These are phyloP conservation scores for Rhyacichthys aspro DNA, from an alignment of 2,797 vertebrate species.

Conservation along the genomic window DNA sequence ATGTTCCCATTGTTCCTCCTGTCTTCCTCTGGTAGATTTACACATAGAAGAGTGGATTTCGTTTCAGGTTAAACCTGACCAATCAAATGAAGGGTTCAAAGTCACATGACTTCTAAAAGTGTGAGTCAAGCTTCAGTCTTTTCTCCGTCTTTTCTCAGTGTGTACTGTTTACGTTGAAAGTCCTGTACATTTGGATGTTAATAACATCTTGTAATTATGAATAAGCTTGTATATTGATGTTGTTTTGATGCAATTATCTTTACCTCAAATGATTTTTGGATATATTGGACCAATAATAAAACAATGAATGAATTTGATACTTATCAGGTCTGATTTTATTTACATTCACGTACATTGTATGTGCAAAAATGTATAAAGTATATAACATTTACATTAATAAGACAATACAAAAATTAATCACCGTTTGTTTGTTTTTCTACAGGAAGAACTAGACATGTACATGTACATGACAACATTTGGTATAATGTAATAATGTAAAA, in stretches of 20 bases:
- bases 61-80: slow-evolving; percentile 8
- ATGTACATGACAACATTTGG: no score
- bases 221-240: slow-evolving; percentile 75
- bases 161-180: slow-evolving; percentile 73
- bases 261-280: slow-evolving; percentile 71
- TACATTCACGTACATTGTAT: no score
- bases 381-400: no score
- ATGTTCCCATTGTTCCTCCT: slow-evolving; percentile 10
- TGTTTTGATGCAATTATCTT: slow-evolving; percentile 79
- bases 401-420: no score
- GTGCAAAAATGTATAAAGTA: no score
- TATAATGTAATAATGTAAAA: no score
- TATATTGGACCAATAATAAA: slow-evolving; percentile 80
- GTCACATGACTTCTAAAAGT: slow-evolving; percentile 5
- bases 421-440: no score
- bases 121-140: slow-evolving; percentile 16
- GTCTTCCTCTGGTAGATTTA: slow-evolving; percentile 14
- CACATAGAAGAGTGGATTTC: slow-evolving; percentile 20
- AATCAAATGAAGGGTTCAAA: slow-evolving; percentile 6
- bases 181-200: slow-evolving; percentile 73
- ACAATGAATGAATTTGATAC: slow-evolving; percentile 52
- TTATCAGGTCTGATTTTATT: slow-evolving; percentile 10
- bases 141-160: slow-evolving; percentile 47
- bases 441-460: no score
- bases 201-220: slow-evolving; percentile 71